Evolutionary conservation across 2,888 invertebrate genomes (phyloP), one percentile per base, ranked within the genome.

Genomic region (Sepiola atlantica): DNA sequence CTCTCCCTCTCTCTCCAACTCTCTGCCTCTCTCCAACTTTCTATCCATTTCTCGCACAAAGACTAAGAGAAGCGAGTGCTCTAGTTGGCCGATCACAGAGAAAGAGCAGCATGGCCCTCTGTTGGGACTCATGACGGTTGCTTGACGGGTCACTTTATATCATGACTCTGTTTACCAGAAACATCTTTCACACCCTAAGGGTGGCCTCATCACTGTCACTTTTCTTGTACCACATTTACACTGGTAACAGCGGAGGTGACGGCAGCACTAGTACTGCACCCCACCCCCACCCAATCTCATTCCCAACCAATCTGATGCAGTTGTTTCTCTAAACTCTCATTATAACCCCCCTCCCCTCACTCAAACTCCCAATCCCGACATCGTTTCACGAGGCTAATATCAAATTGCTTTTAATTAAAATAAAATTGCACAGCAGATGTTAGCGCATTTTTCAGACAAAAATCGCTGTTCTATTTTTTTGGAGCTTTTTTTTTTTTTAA

Each of bases 331-430:
- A 77, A 77, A 77, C 77, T 77, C n/a, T 77, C 77, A n/a, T 77
- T 77, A 77, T 77, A n/a, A 0, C 32, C n/a, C 77, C 77, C 77
- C 0, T 77, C n/a, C 77, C 77, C n/a, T n/a, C 45, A 45, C n/a
- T n/a, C 45, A 45, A 45, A 2, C 8, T 8, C 45, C 45, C 45
- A 45, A 45, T 45, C 8, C 45, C 45, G 45, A 45, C 45, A 2
- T 45, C 8, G 77, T 77, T 77, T 77, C 77, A n/a, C 16, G 77
- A 77, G 16, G 77, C 77, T 18, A 14, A 77, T 77, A 77, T 77
- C 77, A 77, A 77, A 77, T 77, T n/a, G 32, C 77, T 77, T 77
- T 77, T 77, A 77, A 77, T 77, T 77, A 77, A 77, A 77, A 77
- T 32, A 77, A 77, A 77, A 77, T 77, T 77, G 77, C 77, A 77